Evolutionary conservation across 2,888 invertebrate species (phyloP).

Genomic region (Pemphredon lugubris): DNA sequence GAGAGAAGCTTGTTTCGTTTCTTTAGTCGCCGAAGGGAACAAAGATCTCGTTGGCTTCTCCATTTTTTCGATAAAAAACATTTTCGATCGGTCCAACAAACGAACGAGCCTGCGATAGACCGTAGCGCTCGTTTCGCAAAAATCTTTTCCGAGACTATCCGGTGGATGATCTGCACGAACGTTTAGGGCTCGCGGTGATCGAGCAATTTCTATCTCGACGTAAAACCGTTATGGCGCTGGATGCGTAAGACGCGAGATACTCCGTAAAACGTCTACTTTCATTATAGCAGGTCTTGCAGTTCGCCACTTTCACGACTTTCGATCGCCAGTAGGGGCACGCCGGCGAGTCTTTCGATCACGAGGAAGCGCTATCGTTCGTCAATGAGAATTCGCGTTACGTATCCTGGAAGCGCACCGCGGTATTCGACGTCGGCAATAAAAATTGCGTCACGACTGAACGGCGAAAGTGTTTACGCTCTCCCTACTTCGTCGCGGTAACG

Average conservation of each 20-base stretch:
- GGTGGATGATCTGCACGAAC: conserved; percentile 8
- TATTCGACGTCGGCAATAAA: no score
- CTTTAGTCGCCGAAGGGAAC: no score
- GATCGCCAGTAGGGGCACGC: conserved; percentile 43
- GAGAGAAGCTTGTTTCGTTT: no score
- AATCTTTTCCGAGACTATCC: conserved; percentile 15
- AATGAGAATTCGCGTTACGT: not conserved
- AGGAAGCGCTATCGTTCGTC: conserved; percentile 1
- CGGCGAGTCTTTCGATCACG: conserved; percentile 6
- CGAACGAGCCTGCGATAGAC: not conserved
- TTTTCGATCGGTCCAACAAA: conserved; percentile 3
- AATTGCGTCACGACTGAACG: no score
- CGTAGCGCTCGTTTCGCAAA: conserved; percentile 4
- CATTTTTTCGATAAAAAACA: not conserved
- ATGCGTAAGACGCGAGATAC: not conserved
- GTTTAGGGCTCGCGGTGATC: conserved; percentile 5
- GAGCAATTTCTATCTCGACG: conserved; percentile 14
- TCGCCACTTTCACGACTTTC: conserved; percentile 76
- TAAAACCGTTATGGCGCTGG: conserved; percentile 15
- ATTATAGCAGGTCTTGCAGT: conserved; percentile 30
- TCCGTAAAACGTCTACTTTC: conserved; percentile 49
- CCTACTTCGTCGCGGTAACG: no score
- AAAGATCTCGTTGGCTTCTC: no score
- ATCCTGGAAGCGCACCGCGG: not conserved
- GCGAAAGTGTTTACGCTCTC: no score